phyloP scores from a whole-genome alignment of 2,113 vertebrate genomes.

The Ranitomeya variabilis region DNA sequence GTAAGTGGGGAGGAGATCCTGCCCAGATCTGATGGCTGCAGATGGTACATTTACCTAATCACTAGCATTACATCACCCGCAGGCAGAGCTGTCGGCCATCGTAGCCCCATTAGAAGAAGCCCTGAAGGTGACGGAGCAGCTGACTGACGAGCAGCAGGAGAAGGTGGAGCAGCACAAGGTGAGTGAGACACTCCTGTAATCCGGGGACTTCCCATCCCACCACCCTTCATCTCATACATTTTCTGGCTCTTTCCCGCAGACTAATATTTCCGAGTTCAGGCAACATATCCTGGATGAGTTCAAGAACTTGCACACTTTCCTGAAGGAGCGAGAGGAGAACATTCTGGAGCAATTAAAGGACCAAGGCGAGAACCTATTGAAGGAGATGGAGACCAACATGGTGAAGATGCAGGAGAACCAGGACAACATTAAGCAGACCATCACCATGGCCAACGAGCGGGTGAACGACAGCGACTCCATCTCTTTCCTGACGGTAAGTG shows the following conservation, averaged over 20 bases:
- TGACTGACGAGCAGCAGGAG: constrained; percentile 36
- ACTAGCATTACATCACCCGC: background rate
- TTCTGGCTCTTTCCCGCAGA: background rate
- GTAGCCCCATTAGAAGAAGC: constrained; percentile 44
- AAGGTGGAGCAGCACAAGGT: constrained; percentile 52
- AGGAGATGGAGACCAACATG: constrained; percentile 45
- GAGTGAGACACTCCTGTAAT: background rate
- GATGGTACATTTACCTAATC: background rate
- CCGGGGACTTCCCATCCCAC: too few species aligned
- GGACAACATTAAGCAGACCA: constrained; percentile 42
- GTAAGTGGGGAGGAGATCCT: background rate
- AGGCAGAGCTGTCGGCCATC: constrained; percentile 44
- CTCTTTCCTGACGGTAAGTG: constrained; percentile 48
- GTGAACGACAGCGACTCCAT: constrained; percentile 32
- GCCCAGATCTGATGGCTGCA: too few species aligned
- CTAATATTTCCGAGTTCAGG: background rate
- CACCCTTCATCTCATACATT: too few species aligned
- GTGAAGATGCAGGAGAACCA: constrained; percentile 47
- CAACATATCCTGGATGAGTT: constrained; percentile 17
- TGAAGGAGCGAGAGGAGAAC: constrained; percentile 46
- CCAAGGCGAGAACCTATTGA: constrained; percentile 20
- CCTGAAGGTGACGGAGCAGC: constrained; percentile 45
- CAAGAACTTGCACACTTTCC: constrained; percentile 33
- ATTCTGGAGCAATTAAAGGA: constrained; percentile 43
- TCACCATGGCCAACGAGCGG: constrained; percentile 38